Evolutionary conservation across 2,797 vertebrate species (phyloP), one percentile per base, ranked within the genome.

Genomic region (Phalloptychus januarius): DNA sequence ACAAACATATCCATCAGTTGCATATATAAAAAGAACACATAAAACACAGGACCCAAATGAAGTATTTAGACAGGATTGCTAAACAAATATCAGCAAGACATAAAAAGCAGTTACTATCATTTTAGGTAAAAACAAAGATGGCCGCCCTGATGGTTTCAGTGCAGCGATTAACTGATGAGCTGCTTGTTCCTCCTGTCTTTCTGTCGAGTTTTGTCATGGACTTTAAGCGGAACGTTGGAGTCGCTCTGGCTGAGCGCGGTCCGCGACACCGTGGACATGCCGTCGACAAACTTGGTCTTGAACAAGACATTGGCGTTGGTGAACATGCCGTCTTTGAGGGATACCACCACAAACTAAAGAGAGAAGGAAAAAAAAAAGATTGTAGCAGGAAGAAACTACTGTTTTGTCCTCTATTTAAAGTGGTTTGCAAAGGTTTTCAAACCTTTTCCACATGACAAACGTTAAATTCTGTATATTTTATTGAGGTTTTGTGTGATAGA

Each of bases 241-340:
- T 94, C 94, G 0, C 88, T 95, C 83, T 96, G 95, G 81, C 77
- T 91, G 73, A 97, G 96, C 0, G 93, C 77, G 0, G 95, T 95
- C 82, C 98, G 96, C 1, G 94, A 48, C 72, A 99, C 94, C 0
- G 96, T 94, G 52, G 98, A 99, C 84, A 99, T 94, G 25, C 98
- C 98, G 67, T 99, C 97, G 38, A 98, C 92, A 89, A 99, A 99
- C 92, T 94, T 98, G 0, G 98, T 99, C 93, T 96, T 98, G 91
- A 96, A 99, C 61, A 99, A 96, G 77, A 99, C 96, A 0, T 99
- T 99, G 77, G 98, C 98, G 0, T 99, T 99, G 93, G 95, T 97
- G 93, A 99, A 99, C 98, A 99, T 99, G 74, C 98, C 98, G 13
- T 99, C 98, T 91, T 99, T 99, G 65, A 99, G 93, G 7, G 98